Evolutionary conservation across 2,797 vertebrate species (phyloP).

Genomic region (Vespertilio murinus): DNA sequence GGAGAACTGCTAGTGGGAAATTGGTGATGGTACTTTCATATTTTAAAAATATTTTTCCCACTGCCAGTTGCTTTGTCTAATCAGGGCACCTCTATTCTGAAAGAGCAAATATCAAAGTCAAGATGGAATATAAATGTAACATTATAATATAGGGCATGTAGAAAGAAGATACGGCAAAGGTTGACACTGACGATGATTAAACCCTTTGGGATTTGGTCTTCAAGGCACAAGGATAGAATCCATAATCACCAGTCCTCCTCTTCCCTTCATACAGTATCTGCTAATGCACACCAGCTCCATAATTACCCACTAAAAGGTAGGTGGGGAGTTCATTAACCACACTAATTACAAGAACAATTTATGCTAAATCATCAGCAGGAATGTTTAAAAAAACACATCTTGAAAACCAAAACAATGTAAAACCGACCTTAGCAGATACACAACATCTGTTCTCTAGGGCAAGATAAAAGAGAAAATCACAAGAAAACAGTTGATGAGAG

Average conservation of each 20-base stretch:
- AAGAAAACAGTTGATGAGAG: conserved; percentile 21
- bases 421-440: background rate
- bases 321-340: conserved; percentile 72
- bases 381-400: conserved; percentile 58
- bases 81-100: conserved; percentile 65
- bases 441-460: conserved; percentile 59
- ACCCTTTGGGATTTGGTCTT: conserved; percentile 64
- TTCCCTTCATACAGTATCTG: conserved; percentile 39
- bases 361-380: conserved; percentile 66
- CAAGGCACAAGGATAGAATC: conserved; percentile 60
- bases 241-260: conserved; percentile 61
- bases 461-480: conserved; percentile 43
- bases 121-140: conserved; percentile 69
- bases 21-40: background rate
- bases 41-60: conserved; percentile 65
- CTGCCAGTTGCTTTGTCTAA: conserved; percentile 56
- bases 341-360: conserved; percentile 74
- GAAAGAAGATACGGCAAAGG: conserved; percentile 75
- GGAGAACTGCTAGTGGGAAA: background rate
- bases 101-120: conserved; percentile 74
- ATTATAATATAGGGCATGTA: conserved; percentile 68
- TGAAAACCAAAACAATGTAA: conserved; percentile 72
- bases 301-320: conserved; percentile 72
- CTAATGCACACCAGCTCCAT: conserved; percentile 45
- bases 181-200: conserved; percentile 78